Evolutionary conservation across 2,797 vertebrate genomes (phyloP).

Genomic region (Dendrocincla tyrannina): DNA sequence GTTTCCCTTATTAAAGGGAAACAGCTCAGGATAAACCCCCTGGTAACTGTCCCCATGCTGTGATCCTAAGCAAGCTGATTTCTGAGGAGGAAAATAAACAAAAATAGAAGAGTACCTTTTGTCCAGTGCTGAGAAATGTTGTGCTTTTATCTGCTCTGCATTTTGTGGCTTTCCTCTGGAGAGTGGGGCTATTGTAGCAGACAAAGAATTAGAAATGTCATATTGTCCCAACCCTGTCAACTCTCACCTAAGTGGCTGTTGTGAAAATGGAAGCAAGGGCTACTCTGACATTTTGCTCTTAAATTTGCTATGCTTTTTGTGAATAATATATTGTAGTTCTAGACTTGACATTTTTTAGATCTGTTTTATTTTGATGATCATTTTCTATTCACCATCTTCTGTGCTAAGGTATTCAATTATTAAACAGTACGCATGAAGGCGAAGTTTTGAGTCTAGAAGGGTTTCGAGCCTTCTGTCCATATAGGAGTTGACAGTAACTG

Average conservation of each 20-base stretch:
- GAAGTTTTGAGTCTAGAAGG: neutral
- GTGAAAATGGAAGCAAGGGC: conserved; percentile 60
- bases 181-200: conserved; percentile 55
- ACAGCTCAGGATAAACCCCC: neutral
- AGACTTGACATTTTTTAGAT: conserved; percentile 38
- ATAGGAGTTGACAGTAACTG: neutral
- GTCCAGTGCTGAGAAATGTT: neutral
- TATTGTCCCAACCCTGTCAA: conserved; percentile 50
- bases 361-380: neutral
- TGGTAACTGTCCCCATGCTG: neutral
- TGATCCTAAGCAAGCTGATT: neutral
- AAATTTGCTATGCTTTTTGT: conserved; percentile 43
- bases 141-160: neutral
- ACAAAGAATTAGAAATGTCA: conserved; percentile 76
- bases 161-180: conserved; percentile 35
- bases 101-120: neutral
- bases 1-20: neutral
- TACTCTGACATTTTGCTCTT: conserved; percentile 73
- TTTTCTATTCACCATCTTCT: conserved; percentile 21
- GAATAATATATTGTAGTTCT: conserved; percentile 26
- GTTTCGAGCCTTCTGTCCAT: neutral
- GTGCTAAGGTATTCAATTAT: conserved; percentile 19
- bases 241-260: conserved; percentile 56
- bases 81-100: neutral
- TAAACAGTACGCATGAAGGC: neutral